These are phyloP conservation scores for Leptobrachium leishanense DNA, from an alignment of 2,113 vertebrate genomes.

Conservation along the genomic window DNA sequence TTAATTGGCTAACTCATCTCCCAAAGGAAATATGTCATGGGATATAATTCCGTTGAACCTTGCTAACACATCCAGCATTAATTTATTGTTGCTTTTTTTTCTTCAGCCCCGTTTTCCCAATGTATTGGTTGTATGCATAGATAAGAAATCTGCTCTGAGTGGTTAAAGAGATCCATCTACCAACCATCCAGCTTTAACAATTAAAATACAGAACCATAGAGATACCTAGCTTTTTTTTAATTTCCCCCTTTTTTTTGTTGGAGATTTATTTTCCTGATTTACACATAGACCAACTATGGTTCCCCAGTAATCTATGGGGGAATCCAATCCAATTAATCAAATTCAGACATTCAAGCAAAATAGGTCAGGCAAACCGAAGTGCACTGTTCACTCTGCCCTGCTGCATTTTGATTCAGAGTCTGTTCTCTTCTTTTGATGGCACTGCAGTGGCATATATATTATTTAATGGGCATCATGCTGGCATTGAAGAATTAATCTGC, in stretches of 20 bases:
- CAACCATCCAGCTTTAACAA: conserved; percentile 13
- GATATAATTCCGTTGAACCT: conserved; percentile 37
- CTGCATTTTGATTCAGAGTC: neutral
- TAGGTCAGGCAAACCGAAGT: conserved; percentile 2
- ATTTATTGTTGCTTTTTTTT: conserved; percentile 25
- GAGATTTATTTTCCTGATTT: conserved; percentile 4
- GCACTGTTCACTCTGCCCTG: neutral
- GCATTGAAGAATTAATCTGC: neutral
- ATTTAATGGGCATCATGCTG: conserved; percentile 7
- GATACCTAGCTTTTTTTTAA: neutral
- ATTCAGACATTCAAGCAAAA: conserved; percentile 21
- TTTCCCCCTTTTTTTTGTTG: neutral
- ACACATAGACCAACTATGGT: neutral
- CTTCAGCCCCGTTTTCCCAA: conserved; percentile 54
- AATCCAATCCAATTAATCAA: conserved; percentile 24
- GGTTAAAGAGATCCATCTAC: conserved; percentile 49
- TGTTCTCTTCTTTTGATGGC: neutral
- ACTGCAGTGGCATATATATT: neutral
- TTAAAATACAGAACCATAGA: conserved; percentile 26
- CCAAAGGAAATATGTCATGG: neutral
- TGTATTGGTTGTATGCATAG: conserved; percentile 49
- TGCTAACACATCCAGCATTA: conserved; percentile 16
- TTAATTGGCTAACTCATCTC: no score
- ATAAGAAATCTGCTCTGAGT: conserved; percentile 53
- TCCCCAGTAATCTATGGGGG: conserved; percentile 17